Conservation (phyloP, 2,797 vertebrate species). For the Gobionotothen gibberifrons region DNA sequence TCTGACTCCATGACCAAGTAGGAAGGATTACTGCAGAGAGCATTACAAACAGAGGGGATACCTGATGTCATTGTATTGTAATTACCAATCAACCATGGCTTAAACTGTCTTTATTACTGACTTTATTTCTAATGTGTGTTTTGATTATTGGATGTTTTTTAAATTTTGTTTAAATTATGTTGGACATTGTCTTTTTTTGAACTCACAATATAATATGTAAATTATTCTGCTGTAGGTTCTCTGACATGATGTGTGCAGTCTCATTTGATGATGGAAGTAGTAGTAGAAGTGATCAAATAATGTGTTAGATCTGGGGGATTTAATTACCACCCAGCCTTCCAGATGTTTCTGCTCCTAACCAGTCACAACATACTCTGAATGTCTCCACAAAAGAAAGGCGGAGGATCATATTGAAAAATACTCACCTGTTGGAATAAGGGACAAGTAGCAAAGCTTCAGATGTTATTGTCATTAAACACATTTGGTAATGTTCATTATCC, state of each 20-base stretch:
- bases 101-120: not conserved
- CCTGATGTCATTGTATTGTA: too few relatives aligned
- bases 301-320: not conserved
- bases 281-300: not conserved
- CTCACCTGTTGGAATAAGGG: not conserved
- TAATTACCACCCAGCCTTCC: not conserved
- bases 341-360: not conserved
- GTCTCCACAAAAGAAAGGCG: too few relatives aligned
- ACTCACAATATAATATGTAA: not conserved
- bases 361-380: not conserved
- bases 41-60: not conserved
- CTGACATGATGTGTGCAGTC: not conserved
- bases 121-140: not conserved
- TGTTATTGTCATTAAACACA: not conserved
- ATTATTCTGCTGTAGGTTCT: not conserved
- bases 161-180: not conserved
- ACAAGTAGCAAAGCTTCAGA: too few relatives aligned
- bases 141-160: not conserved
- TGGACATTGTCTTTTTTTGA: not conserved
- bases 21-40: not conserved
- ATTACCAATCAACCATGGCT: not conserved
- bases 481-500: not conserved
- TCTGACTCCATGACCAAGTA: not conserved
- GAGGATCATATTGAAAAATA: not conserved
- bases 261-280: not conserved